A percentile compares a stretch with the other conserved stretches of the same genome.
These are phyloP conservation scores for Australoheros facetus DNA, from an alignment of 2,797 vertebrate species.

Conservation along the genomic window DNA sequence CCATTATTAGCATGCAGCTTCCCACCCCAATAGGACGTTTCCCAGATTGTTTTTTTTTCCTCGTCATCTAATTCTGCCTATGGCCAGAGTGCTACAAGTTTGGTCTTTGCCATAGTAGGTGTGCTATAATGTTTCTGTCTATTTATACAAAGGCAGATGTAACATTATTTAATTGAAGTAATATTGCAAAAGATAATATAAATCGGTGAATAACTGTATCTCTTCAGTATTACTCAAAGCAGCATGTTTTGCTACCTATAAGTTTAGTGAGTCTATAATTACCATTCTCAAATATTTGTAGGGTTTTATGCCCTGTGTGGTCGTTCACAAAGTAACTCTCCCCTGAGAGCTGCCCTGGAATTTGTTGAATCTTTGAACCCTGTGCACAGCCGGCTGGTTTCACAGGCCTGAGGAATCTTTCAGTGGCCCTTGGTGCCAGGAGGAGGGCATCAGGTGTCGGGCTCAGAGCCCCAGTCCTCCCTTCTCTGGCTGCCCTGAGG, in stretches of 20 bases:
- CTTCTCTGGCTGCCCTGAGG: conserved; percentile 33
- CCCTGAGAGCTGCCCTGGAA: conserved; percentile 78
- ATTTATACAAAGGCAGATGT: not conserved
- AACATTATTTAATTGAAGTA: not conserved
- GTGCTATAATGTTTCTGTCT: not conserved
- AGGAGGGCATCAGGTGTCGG: conserved; percentile 75
- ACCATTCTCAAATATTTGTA: conserved; percentile 55
- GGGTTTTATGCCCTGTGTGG: conserved; percentile 66
- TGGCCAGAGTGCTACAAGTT: not conserved
- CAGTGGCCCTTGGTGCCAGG: conserved; percentile 77
- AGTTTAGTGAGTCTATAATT: conserved; percentile 51
- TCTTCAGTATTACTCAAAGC: not conserved
- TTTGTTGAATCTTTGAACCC: conserved; percentile 79
- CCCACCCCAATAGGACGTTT: conserved; percentile 55
- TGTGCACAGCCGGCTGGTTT: conserved; percentile 71
- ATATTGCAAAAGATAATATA: not conserved
- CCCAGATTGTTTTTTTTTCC: conserved; percentile 39
- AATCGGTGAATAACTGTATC: not conserved
- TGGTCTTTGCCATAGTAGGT: not conserved
- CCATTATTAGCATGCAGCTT: conserved; percentile 31
- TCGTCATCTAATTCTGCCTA: conserved; percentile 26
- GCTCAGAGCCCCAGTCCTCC: conserved; percentile 42
- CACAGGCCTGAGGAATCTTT: conserved; percentile 80
- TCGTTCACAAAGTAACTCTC: conserved; percentile 69
- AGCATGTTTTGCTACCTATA: not conserved